Percentiles rank a stretch among this genome's conserved stretches.
These are phyloP conservation scores for Mythimna ferrago DNA, from an alignment of 2,888 invertebrate genomes.

Conservation along the genomic window DNA sequence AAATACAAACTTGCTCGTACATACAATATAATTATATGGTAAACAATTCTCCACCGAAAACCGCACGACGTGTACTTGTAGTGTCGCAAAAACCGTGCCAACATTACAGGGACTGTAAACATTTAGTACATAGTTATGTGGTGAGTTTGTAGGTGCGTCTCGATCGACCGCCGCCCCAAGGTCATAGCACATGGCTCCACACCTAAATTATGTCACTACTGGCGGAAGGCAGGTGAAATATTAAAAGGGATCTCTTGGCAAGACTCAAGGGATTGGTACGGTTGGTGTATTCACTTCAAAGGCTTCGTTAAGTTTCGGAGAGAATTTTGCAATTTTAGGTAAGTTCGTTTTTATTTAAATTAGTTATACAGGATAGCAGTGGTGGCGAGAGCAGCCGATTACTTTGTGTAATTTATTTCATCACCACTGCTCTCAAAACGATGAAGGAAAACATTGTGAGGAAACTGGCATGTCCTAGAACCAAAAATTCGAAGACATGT, in stretches of 20 bases:
- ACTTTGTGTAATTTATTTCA: too few species aligned
- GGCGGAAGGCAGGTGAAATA: conserved; percentile 25
- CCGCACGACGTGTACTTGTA: background rate
- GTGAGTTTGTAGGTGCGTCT: conserved; percentile 58
- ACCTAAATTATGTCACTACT: conserved; percentile 47
- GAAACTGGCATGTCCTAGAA: too few species aligned
- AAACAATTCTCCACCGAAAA: background rate
- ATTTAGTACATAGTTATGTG: conserved; percentile 21
- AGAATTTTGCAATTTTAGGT: too few species aligned
- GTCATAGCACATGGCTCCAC: conserved; percentile 52
- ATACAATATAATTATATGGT: background rate
- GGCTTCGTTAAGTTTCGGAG: background rate
- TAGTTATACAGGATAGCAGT: too few species aligned
- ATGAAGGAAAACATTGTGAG: too few species aligned
- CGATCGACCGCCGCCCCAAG: conserved; percentile 60
- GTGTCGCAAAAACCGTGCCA: conserved; percentile 2
- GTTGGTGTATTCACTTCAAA: conserved; percentile 1
- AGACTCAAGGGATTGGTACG: background rate
- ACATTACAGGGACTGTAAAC: conserved; percentile 10
- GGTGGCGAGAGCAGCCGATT: too few species aligned
- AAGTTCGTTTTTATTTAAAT: too few species aligned
- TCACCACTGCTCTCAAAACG: too few species aligned
- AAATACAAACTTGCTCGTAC: background rate
- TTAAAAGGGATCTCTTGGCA: conserved; percentile 29
- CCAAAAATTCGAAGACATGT: too few species aligned